Percentiles rank a stretch among this genome's conserved stretches.
Conservation (phyloP, 2,113 vertebrate species). For the Gnathonemus longibarbis region DNA sequence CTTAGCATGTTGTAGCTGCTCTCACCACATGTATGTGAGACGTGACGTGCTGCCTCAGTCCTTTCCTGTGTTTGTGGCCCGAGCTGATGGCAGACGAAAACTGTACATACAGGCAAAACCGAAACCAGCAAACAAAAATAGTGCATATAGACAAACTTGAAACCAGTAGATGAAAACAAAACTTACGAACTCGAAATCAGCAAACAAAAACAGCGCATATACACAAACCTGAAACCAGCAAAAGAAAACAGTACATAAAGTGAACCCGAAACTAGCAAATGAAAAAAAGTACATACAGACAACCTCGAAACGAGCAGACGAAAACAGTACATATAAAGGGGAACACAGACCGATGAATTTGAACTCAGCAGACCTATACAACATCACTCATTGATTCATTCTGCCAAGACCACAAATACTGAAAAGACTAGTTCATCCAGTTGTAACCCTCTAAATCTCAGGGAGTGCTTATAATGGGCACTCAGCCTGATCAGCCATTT, state of each 20-base stretch:
- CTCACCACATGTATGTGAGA: not conserved
- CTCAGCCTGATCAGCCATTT: not conserved
- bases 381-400: not conserved
- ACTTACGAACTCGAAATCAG: not conserved
- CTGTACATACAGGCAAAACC: not conserved
- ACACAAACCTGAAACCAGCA: not conserved
- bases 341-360: not conserved
- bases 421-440: not conserved
- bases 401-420: not conserved
- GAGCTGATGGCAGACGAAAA: not conserved
- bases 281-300: not conserved
- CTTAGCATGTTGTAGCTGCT: not conserved
- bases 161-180: not conserved
- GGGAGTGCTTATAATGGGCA: not conserved
- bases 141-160: not conserved
- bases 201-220: not conserved
- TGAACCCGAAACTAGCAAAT: not conserved
- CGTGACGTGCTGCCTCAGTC: not conserved
- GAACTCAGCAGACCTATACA: not conserved
- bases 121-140: not conserved
- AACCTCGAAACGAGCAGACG: not conserved
- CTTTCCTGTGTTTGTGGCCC: not conserved
- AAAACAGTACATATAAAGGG: not conserved
- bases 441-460: not conserved
- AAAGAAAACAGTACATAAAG: not conserved